Conservation (phyloP, 2,797 vertebrate species). For the Mionectes olivaceus region DNA sequence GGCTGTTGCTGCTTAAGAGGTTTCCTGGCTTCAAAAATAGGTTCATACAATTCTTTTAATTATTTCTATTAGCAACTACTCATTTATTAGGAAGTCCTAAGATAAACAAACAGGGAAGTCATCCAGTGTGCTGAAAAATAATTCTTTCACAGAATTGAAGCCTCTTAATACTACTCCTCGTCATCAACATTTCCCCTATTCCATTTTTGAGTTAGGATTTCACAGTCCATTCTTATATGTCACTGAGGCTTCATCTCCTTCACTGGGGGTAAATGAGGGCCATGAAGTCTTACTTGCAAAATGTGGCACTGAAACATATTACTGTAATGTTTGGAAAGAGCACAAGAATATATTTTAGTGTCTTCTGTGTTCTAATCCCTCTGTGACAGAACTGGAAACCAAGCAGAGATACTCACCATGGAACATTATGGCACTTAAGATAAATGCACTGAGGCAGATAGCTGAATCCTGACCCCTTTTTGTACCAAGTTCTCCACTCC, state of each 20-base stretch:
- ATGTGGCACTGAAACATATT: background rate
- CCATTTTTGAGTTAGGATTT: background rate
- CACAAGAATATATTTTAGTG: background rate
- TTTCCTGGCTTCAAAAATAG: background rate
- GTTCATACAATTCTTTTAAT: background rate
- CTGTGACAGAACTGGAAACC: background rate
- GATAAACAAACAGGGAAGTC: background rate
- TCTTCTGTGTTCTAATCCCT: background rate
- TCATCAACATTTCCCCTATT: background rate
- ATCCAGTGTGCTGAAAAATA: background rate
- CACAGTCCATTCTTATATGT: background rate
- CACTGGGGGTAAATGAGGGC: background rate
- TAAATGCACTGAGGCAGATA: background rate
- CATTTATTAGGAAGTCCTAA: background rate
- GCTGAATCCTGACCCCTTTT: background rate
- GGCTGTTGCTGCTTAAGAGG: background rate
- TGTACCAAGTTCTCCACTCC: background rate
- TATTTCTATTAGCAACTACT: background rate
- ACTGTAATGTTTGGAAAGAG: background rate
- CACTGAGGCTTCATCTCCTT: background rate
- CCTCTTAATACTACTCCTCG: background rate
- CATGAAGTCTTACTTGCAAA: background rate
- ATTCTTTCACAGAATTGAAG: background rate
- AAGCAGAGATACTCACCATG: background rate
- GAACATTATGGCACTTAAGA: background rate